Percentiles rank a stretch among this genome's conserved stretches.
Conservation (phyloP, 2,113 vertebrate genomes). For the Panurus biarmicus region DNA sequence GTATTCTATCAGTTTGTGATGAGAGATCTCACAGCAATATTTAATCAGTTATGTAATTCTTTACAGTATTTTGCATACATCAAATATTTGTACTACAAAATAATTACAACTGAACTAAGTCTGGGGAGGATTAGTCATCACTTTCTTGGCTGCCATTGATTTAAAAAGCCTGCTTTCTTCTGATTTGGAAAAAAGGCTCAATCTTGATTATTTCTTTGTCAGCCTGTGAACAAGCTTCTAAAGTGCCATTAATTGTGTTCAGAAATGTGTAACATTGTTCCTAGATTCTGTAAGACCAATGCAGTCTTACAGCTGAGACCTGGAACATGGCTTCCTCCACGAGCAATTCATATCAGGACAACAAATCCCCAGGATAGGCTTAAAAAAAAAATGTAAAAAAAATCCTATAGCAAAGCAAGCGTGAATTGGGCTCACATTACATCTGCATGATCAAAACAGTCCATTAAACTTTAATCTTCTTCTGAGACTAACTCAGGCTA, state of each 20-base stretch:
- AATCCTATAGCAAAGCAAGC: neutral
- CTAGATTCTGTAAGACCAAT: neutral
- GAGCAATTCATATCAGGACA: neutral
- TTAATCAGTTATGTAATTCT: neutral
- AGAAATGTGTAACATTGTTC: neutral
- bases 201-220: neutral
- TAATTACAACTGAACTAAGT: neutral
- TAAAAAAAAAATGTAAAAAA: neutral
- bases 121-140: neutral
- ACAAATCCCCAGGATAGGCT: neutral
- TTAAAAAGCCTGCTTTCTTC: neutral
- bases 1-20: neutral
- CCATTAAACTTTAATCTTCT: constrained; percentile 34
- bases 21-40: neutral
- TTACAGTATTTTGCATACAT: neutral
- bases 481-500: constrained; percentile 6
- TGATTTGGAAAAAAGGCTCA: neutral
- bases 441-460: neutral
- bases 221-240: neutral
- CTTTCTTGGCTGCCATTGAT: neutral
- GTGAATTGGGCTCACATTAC: neutral
- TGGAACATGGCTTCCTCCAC: neutral
- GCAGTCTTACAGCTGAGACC: neutral
- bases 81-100: neutral
- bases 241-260: neutral